Evolutionary conservation across 2,113 vertebrate species (phyloP).

Genomic region (Hemiscyllium ocellatum): DNA sequence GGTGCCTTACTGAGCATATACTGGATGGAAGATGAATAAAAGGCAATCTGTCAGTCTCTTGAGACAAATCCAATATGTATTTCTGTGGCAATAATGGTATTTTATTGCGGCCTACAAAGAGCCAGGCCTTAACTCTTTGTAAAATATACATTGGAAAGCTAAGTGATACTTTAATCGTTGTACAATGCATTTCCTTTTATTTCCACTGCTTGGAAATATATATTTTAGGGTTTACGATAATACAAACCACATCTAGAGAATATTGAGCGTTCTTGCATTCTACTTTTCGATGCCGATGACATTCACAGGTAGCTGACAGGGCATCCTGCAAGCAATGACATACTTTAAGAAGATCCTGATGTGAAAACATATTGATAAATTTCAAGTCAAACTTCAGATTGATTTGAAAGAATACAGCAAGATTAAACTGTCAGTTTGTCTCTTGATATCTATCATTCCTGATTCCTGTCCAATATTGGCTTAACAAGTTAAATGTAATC

Average conservation of each 20-base stretch:
- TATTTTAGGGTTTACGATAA: neutral
- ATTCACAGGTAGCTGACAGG: neutral
- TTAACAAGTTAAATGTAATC: slow-evolving; percentile 54
- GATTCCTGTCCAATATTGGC: slow-evolving; percentile 29
- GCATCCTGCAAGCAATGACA: neutral
- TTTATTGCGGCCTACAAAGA: neutral
- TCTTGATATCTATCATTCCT: slow-evolving; percentile 32
- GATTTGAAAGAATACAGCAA: neutral
- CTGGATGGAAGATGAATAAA: neutral
- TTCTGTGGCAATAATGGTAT: neutral
- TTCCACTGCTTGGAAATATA: neutral
- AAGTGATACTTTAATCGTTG: neutral
- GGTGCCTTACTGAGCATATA: neutral
- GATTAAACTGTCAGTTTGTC: slow-evolving; percentile 26
- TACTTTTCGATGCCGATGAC: neutral
- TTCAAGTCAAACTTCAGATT: slow-evolving; percentile 26
- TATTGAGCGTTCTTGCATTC: neutral
- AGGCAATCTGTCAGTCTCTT: neutral
- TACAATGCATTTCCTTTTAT: neutral
- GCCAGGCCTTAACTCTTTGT: neutral
- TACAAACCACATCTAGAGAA: neutral
- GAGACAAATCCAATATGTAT: neutral
- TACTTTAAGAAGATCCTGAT: neutral
- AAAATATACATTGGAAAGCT: neutral
- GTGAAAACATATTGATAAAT: neutral